Base-by-base conservation (phyloP, 2,888 invertebrate genomes). In the Pemphredon lugubris region DNA sequence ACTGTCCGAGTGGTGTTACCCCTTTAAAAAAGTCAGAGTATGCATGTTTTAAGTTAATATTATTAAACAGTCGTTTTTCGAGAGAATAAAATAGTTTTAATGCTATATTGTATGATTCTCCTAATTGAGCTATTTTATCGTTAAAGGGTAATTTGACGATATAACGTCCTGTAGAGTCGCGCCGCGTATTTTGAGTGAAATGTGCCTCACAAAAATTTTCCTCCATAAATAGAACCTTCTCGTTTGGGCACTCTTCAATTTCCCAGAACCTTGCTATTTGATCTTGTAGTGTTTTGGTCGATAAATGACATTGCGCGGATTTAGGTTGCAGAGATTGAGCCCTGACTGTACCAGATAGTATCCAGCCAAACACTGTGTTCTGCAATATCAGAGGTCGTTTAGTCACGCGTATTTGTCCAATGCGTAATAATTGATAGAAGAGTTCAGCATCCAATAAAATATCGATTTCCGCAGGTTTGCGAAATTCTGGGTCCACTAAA, bases 211-310 rank as follows among this genome's bases (percentile, higher is more conserved):
- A 55, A 3, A 21, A 11, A 0, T 21, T 9, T n/a, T 39, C 39
- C n/a, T 51, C 39, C 1, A 5, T 0, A 9, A 23, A 55, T 16
- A 32, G 1, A 3, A 40, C 0, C 3, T 14, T 23, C 5, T 13
- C 18, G 2, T 2, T 0, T 0, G 16, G 5, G 2, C 14, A 14
- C 6, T 42, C 42, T 20, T 55, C 55, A 3, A 42, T n/a, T 0
- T 54, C 13, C 54, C 54, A 54, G 18, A 54, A 54, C 20, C 23
- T 40, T 2, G n/a, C 3, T 0, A 54, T 11, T n/a, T 54, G 42
- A 9, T 6, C 13, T 6, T 40, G 18, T 2, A 48, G n/a, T 2
- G 16, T n/a, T 9, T 48, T 4, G 2, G 30, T 11, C 0, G 30
- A n/a, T 34, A 50, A 18, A 13, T 50, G 18, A n/a, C 50, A 50